phyloP scores from a whole-genome alignment of 2,797 vertebrate genomes.

The Microctenopoma lineatum region DNA sequence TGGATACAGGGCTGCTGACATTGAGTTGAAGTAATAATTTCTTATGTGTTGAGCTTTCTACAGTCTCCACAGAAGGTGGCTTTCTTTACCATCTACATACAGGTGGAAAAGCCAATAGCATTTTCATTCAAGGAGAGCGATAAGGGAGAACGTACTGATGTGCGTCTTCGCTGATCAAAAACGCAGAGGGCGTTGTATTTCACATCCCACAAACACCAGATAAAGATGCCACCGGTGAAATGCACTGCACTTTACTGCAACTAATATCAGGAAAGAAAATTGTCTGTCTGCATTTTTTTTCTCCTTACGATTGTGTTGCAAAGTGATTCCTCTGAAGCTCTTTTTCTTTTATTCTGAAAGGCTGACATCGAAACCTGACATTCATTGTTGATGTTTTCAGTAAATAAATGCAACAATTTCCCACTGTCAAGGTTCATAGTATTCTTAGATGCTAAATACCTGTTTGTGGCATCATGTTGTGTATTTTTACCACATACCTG shows the following conservation, averaged over 20 bases:
- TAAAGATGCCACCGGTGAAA: constrained; percentile 29
- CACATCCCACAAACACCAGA: constrained; percentile 36
- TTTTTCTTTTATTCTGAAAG: constrained; percentile 30
- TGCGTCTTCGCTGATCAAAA: constrained; percentile 23
- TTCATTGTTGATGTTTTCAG: constrained; percentile 12
- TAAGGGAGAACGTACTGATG: not conserved
- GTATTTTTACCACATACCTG: not conserved
- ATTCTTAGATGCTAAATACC: constrained; percentile 23
- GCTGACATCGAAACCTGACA: constrained; percentile 22
- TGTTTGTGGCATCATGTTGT: constrained; percentile 16
- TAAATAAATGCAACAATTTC: constrained; percentile 26
- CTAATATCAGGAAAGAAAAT: constrained; percentile 19
- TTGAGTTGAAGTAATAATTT: constrained; percentile 2
- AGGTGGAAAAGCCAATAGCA: constrained; percentile 5
- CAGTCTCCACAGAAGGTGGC: not conserved
- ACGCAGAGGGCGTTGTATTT: constrained; percentile 16
- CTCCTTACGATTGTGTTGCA: constrained; percentile 8
- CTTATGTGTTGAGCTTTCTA: not conserved
- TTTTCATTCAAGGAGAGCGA: constrained; percentile 30
- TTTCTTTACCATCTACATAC: not conserved
- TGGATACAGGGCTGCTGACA: not conserved
- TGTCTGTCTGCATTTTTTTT: not conserved
- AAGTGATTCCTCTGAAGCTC: constrained; percentile 21
- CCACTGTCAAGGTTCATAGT: not conserved
- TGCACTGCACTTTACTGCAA: constrained; percentile 34